These are phyloP conservation scores for Spilosoma lubricipeda DNA, from an alignment of 2,888 invertebrate genomes.

Conservation along the genomic window DNA sequence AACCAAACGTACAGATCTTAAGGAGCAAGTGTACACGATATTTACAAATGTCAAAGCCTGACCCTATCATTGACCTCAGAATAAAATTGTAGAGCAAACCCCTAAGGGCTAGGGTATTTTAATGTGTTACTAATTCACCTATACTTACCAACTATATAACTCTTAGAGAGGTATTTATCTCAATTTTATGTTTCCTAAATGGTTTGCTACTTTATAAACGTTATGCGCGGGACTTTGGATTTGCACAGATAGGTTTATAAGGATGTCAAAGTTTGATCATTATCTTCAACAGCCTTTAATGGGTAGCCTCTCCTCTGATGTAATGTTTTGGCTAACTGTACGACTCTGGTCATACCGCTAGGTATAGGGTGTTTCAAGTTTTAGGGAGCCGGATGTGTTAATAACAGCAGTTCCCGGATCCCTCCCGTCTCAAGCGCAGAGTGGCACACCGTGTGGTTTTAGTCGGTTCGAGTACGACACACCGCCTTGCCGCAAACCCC, in stretches of 20 bases:
- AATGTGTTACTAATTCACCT: slow-evolving; percentile 48
- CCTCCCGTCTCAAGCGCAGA: no score
- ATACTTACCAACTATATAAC: slow-evolving; percentile 44
- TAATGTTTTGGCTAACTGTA: no score
- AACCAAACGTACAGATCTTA: slow-evolving; percentile 41
- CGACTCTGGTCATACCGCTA: no score
- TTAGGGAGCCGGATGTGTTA: no score
- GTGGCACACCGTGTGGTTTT: no score
- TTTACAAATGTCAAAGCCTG: slow-evolving; percentile 74
- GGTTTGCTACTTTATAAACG: slow-evolving; percentile 16
- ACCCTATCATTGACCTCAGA: slow-evolving; percentile 61
- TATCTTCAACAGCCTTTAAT: no score
- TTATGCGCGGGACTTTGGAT: background rate
- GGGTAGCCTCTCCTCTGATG: no score
- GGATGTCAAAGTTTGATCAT: background rate
- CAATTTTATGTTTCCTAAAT: slow-evolving; percentile 8
- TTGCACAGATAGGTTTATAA: background rate
- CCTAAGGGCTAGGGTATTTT: slow-evolving; percentile 48
- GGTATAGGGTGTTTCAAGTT: no score
- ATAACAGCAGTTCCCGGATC: no score
- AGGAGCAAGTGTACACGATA: slow-evolving; percentile 60
- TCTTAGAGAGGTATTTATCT: slow-evolving; percentile 30
- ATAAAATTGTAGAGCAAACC: slow-evolving; percentile 49
- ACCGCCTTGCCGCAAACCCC: no score
- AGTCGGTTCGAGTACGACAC: no score